Evolutionary conservation across 2,113 vertebrate genomes (phyloP), one percentile per base, ranked within the genome.

Genomic region (Solea senegalensis): DNA sequence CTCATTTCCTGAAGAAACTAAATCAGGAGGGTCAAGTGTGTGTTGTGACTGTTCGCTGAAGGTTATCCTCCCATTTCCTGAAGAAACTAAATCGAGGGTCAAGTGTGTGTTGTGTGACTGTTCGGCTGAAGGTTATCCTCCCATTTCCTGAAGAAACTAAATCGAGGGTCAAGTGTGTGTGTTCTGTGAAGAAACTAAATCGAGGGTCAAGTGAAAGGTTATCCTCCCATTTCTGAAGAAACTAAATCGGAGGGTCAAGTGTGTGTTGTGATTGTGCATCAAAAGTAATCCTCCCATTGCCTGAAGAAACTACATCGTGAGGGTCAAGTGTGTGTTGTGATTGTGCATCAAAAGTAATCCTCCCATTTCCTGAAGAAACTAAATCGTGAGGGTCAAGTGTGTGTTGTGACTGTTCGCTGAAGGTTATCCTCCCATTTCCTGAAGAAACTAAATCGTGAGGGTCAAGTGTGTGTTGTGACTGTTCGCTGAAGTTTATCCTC

Each of bases 401-500:
- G 1, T 39, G 34, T 39, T 55, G 27, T 9, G 14, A 16, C 51
- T 69, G 50, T 48, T 68, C n/a, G n/a, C n/a, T n/a, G n/a, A 75
- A 81, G 9, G 2, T 43, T 3, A 71, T 40, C 46, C 28, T 53
- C 40, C 52, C 72, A 54, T 51, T 70, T 7, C 3, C 26, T 0
- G 41, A 74, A 2, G 60, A 72, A 59, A 39, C 11, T 0, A 48
- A 80, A 61, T 53, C 8, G 28, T 8, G 16, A 8, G 64, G 51
- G 40, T 44, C 28, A 10, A 4, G 8, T n/a, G 2, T 2, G 6
- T 39, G 14, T n/a, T 56, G 54, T 9, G 21, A 15, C 51, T 69
- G 50, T 48, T 65, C 27, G 44, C 63, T 15, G 11, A 69, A 80
- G n/a, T 2, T 43, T 8, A 67, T 43, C 40, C 28, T 57, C 26